Conservation (phyloP, 2,113 vertebrate species). For the Caracal caracal region DNA sequence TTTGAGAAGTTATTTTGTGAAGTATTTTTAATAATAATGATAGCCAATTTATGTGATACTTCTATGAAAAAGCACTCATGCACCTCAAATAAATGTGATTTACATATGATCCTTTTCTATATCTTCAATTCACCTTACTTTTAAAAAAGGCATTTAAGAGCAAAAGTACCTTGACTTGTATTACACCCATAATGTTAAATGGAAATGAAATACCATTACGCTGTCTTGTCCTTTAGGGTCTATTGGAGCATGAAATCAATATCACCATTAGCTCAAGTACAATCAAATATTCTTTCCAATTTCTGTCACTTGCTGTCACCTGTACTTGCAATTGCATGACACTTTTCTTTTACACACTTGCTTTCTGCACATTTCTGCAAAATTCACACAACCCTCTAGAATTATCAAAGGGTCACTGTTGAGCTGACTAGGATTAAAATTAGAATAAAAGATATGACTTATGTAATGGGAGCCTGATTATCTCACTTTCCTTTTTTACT, state of each 20-base stretch:
- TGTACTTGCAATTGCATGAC: conserved; percentile 24
- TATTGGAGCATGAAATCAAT: conserved; percentile 56
- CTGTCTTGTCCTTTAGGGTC: conserved; percentile 47
- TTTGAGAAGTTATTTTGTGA: neutral
- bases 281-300: conserved; percentile 30
- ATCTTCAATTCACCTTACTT: neutral
- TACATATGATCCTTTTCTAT: neutral
- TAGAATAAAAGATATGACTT: neutral
- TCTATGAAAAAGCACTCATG: neutral
- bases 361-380: neutral
- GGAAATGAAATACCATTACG: conserved; percentile 30
- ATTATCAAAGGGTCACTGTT: neutral
- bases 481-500: neutral
- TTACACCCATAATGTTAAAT: conserved; percentile 2
- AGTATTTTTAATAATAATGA: neutral
- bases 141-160: conserved; percentile 17
- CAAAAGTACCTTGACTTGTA: neutral
- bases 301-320: conserved; percentile 28
- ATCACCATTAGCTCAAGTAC: conserved; percentile 12
- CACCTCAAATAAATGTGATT: neutral
- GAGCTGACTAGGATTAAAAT: neutral
- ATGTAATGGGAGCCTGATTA: neutral
- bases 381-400: neutral
- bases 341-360: neutral
- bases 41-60: neutral